These are phyloP conservation scores for Polydrusus tereticollis DNA, from an alignment of 2,888 invertebrate genomes.

Conservation along the genomic window DNA sequence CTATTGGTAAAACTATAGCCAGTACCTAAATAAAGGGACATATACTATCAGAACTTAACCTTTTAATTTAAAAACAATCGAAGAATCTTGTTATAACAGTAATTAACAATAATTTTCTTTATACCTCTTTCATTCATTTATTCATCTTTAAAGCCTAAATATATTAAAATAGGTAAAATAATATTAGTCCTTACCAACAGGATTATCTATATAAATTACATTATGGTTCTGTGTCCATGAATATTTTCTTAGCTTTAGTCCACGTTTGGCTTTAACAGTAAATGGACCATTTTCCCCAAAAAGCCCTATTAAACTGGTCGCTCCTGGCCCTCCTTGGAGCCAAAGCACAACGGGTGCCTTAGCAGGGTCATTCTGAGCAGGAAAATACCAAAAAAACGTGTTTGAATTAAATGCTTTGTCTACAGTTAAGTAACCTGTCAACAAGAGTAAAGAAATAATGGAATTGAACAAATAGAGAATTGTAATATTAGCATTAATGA, in stretches of 20 bases:
- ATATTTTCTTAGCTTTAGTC: conserved; percentile 73
- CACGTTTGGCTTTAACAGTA: conserved; percentile 66
- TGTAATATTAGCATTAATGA: too few species aligned
- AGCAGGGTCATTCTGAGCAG: conserved; percentile 72
- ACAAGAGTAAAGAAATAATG: too few species aligned
- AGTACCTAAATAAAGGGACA: too few species aligned
- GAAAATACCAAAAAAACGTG: conserved; percentile 94
- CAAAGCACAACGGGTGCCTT: conserved; percentile 83
- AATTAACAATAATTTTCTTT: too few species aligned
- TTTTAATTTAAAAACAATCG: too few species aligned
- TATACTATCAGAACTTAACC: too few species aligned
- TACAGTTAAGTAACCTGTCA: conserved; percentile 85
- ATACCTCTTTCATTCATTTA: background rate
- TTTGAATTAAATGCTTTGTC: conserved; percentile 83
- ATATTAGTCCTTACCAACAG: conserved; percentile 70
- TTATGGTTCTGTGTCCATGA: conserved; percentile 86
- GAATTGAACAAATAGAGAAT: too few species aligned
- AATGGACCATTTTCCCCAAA: conserved; percentile 86
- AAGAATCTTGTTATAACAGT: too few species aligned
- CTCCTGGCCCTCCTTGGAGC: conserved; percentile 90
- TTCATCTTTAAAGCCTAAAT: too few species aligned
- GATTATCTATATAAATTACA: conserved; percentile 92
- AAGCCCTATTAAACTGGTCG: conserved; percentile 82
- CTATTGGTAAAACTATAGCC: conserved; percentile 90
- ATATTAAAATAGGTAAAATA: background rate